Evolutionary conservation across 2,888 invertebrate genomes (phyloP).

Genomic region (Tricholauxania praeusta): DNA sequence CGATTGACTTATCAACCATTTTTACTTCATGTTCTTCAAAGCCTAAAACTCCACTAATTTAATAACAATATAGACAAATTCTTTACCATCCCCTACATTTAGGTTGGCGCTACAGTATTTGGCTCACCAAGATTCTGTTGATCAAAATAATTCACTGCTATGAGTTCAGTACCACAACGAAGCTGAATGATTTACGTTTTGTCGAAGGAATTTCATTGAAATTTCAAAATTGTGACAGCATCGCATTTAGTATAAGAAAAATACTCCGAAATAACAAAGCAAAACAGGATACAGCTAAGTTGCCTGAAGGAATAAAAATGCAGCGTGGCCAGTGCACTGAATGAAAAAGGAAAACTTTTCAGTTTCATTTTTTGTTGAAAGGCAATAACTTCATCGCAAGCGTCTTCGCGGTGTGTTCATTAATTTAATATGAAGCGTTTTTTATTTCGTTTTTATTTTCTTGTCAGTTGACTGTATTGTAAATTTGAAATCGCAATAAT

Average conservation of each 20-base stretch:
- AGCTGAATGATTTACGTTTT: conserved; percentile 57
- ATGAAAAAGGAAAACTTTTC: too few species aligned
- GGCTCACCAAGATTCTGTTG: conserved; percentile 61
- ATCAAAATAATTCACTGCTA: conserved; percentile 59
- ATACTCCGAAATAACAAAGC: not conserved
- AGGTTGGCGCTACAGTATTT: conserved; percentile 64
- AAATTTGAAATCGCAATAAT: too few species aligned
- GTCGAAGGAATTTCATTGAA: conserved; percentile 64
- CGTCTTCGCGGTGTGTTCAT: too few species aligned
- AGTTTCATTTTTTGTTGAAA: too few species aligned
- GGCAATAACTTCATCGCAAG: too few species aligned
- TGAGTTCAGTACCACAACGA: conserved; percentile 57
- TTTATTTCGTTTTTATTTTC: too few species aligned
- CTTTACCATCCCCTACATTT: not conserved
- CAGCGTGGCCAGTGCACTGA: too few species aligned
- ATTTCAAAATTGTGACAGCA: conserved; percentile 59
- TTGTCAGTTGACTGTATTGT: too few species aligned
- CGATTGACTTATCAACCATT: not conserved
- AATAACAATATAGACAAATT: not conserved
- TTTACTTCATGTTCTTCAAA: not conserved
- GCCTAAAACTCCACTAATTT: not conserved
- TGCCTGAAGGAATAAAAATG: too few species aligned
- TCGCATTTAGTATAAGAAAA: conserved; percentile 49
- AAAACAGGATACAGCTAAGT: conserved; percentile 30
- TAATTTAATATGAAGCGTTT: too few species aligned